These are phyloP conservation scores for Drosophila parabipectinata DNA, from an alignment of 1,140 invertebrate genomes.

Conservation along the genomic window DNA sequence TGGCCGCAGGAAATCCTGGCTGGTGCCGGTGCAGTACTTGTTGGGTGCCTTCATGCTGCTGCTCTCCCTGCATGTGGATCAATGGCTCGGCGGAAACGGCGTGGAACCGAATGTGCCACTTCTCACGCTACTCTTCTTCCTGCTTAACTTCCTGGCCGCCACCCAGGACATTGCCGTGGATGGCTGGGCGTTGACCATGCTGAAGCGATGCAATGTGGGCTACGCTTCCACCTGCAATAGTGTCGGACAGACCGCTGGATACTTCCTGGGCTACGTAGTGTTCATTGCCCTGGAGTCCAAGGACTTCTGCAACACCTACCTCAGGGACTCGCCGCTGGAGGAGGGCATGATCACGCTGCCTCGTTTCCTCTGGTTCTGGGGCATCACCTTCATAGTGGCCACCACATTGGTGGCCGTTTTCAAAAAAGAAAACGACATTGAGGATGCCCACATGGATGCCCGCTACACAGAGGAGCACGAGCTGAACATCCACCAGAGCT, in stretches of 20 bases:
- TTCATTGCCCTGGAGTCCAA: constrained; percentile 99
- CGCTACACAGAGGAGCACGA: constrained; percentile 85
- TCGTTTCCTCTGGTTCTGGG: constrained; percentile 98
- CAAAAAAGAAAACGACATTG: constrained; percentile 91
- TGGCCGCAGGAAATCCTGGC: constrained; percentile 98
- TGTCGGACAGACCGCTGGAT: constrained; percentile 98
- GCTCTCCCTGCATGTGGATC: constrained; percentile 90
- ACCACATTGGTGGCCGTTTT: constrained; percentile 96
- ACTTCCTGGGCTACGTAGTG: constrained; percentile 98
- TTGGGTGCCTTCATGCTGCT: constrained; percentile 94
- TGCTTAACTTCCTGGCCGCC: constrained; percentile 97
- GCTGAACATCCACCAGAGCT: constrained; percentile 91
- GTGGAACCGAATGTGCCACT: constrained; percentile 90
- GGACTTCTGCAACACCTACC: constrained; percentile 97
- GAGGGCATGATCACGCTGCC: constrained; percentile 93
- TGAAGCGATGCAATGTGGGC: constrained; percentile 98
- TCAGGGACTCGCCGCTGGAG: constrained; percentile 89
- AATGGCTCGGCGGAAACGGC: constrained; percentile 89
- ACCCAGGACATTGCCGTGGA: constrained; percentile 99
- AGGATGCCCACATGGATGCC: constrained; percentile 83
- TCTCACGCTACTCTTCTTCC: constrained; percentile 95
- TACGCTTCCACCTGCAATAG: constrained; percentile 99
- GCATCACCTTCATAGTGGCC: constrained; percentile 93
- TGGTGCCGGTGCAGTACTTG: constrained; percentile 95
- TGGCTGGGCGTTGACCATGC: constrained; percentile 99